Conservation (phyloP, 2,888 invertebrate genomes). For the Plutella xylostella region DNA sequence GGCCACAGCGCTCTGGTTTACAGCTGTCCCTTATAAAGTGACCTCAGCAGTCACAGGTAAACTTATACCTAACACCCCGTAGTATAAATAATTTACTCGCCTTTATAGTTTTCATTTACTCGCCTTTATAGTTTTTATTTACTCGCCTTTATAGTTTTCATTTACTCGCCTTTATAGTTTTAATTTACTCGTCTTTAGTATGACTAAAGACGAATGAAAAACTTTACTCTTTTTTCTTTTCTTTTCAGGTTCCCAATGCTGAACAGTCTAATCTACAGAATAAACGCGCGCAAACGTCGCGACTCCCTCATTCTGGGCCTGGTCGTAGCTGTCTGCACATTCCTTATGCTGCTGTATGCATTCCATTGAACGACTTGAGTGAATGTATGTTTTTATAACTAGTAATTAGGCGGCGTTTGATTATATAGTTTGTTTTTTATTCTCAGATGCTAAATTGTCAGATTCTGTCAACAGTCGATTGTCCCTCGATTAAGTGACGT, state of each 20-base stretch:
- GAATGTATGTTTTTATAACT: no score
- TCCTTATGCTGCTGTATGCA: slow-evolving; percentile 85
- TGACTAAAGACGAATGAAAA: neutral
- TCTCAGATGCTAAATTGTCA: no score
- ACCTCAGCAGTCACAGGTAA: no score
- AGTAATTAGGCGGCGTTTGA: no score
- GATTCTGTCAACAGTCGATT: no score
- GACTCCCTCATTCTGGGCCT: slow-evolving; percentile 93
- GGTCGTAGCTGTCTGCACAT: slow-evolving; percentile 89
- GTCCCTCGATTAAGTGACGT: no score
- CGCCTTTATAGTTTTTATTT: neutral
- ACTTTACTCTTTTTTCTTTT: neutral
- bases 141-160: neutral
- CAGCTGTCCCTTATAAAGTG: no score
- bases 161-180: neutral
- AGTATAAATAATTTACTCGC: no score
- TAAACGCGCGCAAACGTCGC: slow-evolving; percentile 92
- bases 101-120: no score
- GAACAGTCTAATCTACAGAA: slow-evolving; percentile 90
- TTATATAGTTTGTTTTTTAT: no score
- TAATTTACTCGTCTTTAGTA: neutral
- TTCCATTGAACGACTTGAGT: slow-evolving; percentile 71
- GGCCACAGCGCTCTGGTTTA: no score
- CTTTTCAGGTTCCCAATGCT: slow-evolving; percentile 78
- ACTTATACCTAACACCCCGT: no score